Evolutionary conservation across 1,140 invertebrate species (phyloP).

Genomic region (Panonychus citri): DNA sequence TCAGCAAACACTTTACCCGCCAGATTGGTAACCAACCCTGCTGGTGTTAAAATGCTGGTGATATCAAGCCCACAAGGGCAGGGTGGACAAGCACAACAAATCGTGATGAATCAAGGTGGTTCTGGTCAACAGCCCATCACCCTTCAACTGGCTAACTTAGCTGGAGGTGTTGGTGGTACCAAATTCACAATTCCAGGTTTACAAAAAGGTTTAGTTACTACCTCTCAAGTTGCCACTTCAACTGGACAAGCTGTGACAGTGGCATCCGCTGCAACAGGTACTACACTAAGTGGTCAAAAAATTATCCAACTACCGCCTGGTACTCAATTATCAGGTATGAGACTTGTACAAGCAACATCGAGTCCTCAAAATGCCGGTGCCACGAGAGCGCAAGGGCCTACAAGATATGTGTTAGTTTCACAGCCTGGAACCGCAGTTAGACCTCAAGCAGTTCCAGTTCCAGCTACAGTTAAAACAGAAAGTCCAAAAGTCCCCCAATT

Average conservation of each 20-base stretch:
- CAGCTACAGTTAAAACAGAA: neutral
- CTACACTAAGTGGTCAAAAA: constrained; percentile 5
- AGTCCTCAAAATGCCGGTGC: neutral
- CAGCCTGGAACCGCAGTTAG: neutral
- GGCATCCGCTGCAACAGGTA: constrained; percentile 6
- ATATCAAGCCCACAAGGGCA: constrained; percentile 23
- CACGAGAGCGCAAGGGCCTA: neutral
- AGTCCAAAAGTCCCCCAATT: constrained; percentile 9
- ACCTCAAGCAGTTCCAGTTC: neutral
- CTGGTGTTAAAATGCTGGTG: constrained; percentile 40
- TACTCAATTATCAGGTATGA: constrained; percentile 8
- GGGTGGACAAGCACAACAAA: constrained; percentile 2
- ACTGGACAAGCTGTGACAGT: neutral
- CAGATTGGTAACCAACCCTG: constrained; percentile 18
- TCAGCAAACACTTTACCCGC: neutral
- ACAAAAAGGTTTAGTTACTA: constrained; percentile 1
- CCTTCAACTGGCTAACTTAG: neutral
- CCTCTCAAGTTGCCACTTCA: neutral
- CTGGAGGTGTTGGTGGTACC: too few relatives aligned
- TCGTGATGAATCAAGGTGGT: constrained; percentile 2
- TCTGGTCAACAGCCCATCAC: constrained; percentile 12
- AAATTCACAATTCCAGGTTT: constrained; percentile 30
- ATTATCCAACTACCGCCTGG: constrained; percentile 11
- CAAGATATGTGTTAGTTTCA: neutral
- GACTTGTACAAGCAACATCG: neutral